Evolutionary conservation across 2,888 invertebrate species (phyloP).

Genomic region (Bhutanitis thaidina): DNA sequence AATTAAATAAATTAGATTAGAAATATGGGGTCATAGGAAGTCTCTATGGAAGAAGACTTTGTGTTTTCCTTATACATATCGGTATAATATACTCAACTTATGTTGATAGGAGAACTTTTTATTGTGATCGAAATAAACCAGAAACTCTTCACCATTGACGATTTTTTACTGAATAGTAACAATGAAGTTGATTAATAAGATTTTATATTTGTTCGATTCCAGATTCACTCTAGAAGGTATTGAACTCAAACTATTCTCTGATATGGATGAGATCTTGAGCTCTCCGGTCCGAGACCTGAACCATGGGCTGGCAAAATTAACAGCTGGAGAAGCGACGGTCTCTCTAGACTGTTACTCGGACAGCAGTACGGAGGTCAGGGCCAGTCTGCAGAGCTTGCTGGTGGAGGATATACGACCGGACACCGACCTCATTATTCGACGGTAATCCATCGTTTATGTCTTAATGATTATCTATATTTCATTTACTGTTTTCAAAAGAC

Average conservation of each 20-base stretch:
- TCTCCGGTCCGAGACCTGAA: constrained; percentile 87
- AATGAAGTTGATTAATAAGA: too few species aligned
- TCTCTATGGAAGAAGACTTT: too few species aligned
- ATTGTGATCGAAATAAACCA: too few species aligned
- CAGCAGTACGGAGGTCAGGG: constrained; percentile 83
- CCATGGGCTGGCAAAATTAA: constrained; percentile 84
- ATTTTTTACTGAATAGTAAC: too few species aligned
- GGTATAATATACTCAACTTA: too few species aligned
- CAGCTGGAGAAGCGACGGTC: constrained; percentile 83
- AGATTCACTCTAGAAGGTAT: constrained; percentile 85
- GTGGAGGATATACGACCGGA: constrained; percentile 87
- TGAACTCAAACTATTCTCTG: constrained; percentile 85
- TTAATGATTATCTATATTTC: too few species aligned
- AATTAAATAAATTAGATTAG: too few species aligned
- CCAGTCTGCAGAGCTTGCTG: constrained; percentile 84
- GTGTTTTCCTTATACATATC: too few species aligned
- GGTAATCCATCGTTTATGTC: constrained; percentile 55
- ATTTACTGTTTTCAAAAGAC: too few species aligned
- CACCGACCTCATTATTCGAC: constrained; percentile 78
- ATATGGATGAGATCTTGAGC: constrained; percentile 86
- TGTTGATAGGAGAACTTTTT: too few species aligned
- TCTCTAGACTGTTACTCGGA: constrained; percentile 84
- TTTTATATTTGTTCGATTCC: constrained; percentile 4
- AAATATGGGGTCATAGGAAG: too few species aligned
- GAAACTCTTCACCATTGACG: too few species aligned